A percentile compares a stretch with the other conserved stretches of the same genome.
Evolutionary conservation across 2,888 invertebrate genomes (phyloP).

Genomic region (Cephus nigrinus): DNA sequence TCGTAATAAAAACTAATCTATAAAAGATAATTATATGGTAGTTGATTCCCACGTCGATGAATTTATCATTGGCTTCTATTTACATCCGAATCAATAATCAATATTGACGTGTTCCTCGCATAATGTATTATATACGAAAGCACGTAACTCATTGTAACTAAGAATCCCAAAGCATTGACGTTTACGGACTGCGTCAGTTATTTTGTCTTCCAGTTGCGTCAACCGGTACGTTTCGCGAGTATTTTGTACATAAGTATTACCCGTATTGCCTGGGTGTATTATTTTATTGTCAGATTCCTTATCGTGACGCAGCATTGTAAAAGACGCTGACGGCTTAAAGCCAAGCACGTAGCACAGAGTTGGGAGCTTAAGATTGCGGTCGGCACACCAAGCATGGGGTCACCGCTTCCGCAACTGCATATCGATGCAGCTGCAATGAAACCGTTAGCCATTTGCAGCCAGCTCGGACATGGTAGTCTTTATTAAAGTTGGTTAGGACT

Average conservation of each 20-base stretch:
- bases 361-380: conserved; percentile 28
- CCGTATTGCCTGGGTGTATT: not conserved
- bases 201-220: not conserved
- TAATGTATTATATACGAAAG: not conserved
- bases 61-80: conserved; percentile 44
- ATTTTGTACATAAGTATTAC: not conserved
- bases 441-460: not conserved
- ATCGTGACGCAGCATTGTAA: not conserved
- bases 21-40: not conserved
- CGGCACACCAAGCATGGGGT: conserved; percentile 27
- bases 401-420: conserved; percentile 32
- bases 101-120: conserved; percentile 20
- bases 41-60: conserved; percentile 21
- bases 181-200: not conserved
- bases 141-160: not conserved
- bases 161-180: not conserved
- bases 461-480: not conserved
- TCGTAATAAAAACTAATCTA: not conserved
- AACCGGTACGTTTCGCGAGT: not conserved
- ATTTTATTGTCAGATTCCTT: not conserved
- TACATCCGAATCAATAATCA: conserved; percentile 47
- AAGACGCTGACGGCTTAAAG: not conserved
- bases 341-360: conserved; percentile 13
- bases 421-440: not conserved
- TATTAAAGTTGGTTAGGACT: not conserved